Conservation (phyloP, 2,113 vertebrate species). For the Hepsetus odoe region DNA sequence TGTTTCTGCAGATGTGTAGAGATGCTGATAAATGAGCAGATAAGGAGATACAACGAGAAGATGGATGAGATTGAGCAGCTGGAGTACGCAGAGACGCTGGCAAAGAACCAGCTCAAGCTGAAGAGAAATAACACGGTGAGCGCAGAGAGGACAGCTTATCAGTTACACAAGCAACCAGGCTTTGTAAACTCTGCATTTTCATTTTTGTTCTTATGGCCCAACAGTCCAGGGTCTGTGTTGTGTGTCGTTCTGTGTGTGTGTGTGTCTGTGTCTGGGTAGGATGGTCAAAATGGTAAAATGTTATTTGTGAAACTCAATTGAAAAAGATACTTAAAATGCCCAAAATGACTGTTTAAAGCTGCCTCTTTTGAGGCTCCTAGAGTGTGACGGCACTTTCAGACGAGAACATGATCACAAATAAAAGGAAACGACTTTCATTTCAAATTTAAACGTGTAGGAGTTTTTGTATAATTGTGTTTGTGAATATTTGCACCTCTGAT, state of each 20-base stretch:
- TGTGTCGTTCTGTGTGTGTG: background rate
- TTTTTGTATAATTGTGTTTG: too few relatives aligned
- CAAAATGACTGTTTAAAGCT: too few relatives aligned
- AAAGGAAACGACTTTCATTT: too few relatives aligned
- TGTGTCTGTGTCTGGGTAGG: background rate
- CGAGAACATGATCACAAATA: too few relatives aligned
- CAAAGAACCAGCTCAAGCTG: conserved; percentile 87
- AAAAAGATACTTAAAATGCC: too few relatives aligned
- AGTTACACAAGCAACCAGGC: background rate
- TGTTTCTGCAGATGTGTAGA: conserved; percentile 85
- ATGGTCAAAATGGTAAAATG: background rate
- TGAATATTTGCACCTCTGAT: too few relatives aligned
- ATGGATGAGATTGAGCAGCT: conserved; percentile 95
- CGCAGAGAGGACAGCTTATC: background rate
- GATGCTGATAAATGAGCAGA: conserved; percentile 95
- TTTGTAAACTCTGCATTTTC: background rate
- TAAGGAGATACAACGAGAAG: conserved; percentile 90
- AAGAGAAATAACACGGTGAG: conserved; percentile 85
- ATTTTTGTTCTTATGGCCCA: too few relatives aligned
- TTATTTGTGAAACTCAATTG: background rate
- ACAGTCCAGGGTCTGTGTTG: background rate
- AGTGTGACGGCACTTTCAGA: too few relatives aligned
- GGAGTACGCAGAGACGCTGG: conserved; percentile 88
- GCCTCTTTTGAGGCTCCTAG: too few relatives aligned
- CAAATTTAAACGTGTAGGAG: too few relatives aligned